Base-by-base conservation (phyloP, 1,140 invertebrate species). In the Zaprionus davidi region DNA sequence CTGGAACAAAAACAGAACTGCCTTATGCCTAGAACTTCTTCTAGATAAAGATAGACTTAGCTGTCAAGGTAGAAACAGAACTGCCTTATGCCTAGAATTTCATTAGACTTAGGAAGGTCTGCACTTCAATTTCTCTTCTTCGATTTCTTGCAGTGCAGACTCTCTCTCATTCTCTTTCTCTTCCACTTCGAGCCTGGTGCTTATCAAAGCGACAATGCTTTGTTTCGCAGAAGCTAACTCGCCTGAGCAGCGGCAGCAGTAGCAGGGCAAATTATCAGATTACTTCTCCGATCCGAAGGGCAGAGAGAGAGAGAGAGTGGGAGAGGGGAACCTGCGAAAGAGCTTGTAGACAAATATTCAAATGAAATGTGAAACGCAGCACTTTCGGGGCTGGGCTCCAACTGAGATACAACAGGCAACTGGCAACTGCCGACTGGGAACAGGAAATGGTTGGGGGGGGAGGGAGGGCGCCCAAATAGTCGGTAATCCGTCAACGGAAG, bases 401-500 rank as follows among this genome's bases (percentile, higher is more conserved):
- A 46, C 41, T 17, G 41, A 44, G n/a, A n/a, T 44, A 7, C 41
- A 44, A 66, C 59, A 38, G 44, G 53, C 59, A 44, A 44, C 55
- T 34, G 49, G 57, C 59, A 49, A 49, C 62, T 34, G 49, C 53
- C 59, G 44, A 49, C 62, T 59, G 20, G 60, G 41, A 62, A 34
- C 15, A 31, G 26, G 53, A 9, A 58, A 24, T 20, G 38, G 49
- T n/a, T 22, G 41, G 28, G 74, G 22, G 46, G 41, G 26, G 70
- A 34, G 55, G 38, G 38, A 7, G 41, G 64, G 31, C 73, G 66
- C 36, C 71, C 71, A 90, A 90, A 90, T 90, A 85, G 83, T 82
- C 81, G 81, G 88, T 91, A 91, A 91, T 91, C 88, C 88, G 88
- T 91, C 88, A 91, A 91, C 88, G 88, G 88, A 91, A 91, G 88